Base-by-base conservation (phyloP, 1,140 invertebrate genomes). In the Dendroctonus valens region DNA sequence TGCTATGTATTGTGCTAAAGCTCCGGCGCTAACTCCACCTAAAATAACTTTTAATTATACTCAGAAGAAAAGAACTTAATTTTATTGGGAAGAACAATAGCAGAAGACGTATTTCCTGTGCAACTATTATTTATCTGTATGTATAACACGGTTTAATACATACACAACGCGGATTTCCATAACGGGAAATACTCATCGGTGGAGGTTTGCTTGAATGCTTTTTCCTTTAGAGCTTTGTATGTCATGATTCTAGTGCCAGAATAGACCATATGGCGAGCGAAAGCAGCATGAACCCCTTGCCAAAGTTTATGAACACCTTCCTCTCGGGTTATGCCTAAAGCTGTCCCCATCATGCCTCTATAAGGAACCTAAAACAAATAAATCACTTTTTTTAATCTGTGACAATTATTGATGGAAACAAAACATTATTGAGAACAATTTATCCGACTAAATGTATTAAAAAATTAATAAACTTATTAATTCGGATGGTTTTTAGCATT, bases 201-300 rank as follows among this genome's bases (percentile, higher is more conserved):
- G 3, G 58, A 48, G 26, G 61, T 64, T 78, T 75, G 82, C 74
- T 65, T 77, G 63, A 84, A 78, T 11, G 85, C 69, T 44, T 81
- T 80, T 61, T 87, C 82, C 57, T 89, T 82, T 65, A 91, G 79
- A 44, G 83, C 78, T 74, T 91, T 88, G 73, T 91, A 91, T 58
- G 86, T 81, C 44, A 88, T 86, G 68, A 91, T 87, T 66, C 89
- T 79, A 64, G 87, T 84, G 6, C 88, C 88, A 4, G 86, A 87
- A 78, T 92, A 96, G 75, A 91, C 86, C 15, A 91, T 83, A 83
- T 96, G 94, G 70, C 94, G 83, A 73, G 91, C 91, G 58, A 96
- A 84, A 69, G 93, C 94, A 51, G 94, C 93, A 60, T 91, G 86
- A 6, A 95, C 83, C 46, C 94, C 94, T 73, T 88, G 89, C 92